These are phyloP conservation scores for Osedax fenrisi DNA, from an alignment of 2,888 invertebrate species.

Conservation along the genomic window DNA sequence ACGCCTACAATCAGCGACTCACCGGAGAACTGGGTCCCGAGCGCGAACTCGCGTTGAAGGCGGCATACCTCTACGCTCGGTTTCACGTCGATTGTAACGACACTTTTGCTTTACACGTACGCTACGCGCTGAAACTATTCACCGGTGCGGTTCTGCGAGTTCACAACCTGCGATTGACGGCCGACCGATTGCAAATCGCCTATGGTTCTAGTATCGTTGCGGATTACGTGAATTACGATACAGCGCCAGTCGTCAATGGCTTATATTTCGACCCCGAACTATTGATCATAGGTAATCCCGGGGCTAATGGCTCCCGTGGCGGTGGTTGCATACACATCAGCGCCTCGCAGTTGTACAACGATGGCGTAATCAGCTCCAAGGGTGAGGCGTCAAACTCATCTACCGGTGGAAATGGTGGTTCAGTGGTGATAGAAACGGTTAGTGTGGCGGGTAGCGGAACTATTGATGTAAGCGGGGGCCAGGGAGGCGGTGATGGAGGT, in stretches of 20 bases:
- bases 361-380: not conserved
- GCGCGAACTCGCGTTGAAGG: not conserved
- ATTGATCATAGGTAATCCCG: not conserved
- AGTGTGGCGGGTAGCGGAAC: slow-evolving; percentile 12
- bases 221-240: not conserved
- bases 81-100: not conserved
- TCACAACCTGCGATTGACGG: not conserved
- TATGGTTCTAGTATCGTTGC: not conserved
- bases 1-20: not conserved
- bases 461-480: slow-evolving; percentile 6
- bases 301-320: not conserved
- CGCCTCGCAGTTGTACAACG: not conserved
- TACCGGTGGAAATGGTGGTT: slow-evolving; percentile 18
- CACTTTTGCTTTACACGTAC: not conserved
- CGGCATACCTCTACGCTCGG: not conserved
- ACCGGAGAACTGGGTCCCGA: not conserved
- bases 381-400: not conserved
- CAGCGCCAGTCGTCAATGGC: not conserved
- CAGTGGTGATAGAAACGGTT: not conserved
- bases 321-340: not conserved
- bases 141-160: not conserved
- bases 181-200: not conserved
- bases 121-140: not conserved
- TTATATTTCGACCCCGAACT: too few relatives aligned
- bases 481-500: slow-evolving; percentile 5